Percentiles rank a stretch among this genome's conserved stretches.
phyloP scores from a whole-genome alignment of 35 echinoderm and acorn worm species.

The Ophiothrix spiculata region DNA sequence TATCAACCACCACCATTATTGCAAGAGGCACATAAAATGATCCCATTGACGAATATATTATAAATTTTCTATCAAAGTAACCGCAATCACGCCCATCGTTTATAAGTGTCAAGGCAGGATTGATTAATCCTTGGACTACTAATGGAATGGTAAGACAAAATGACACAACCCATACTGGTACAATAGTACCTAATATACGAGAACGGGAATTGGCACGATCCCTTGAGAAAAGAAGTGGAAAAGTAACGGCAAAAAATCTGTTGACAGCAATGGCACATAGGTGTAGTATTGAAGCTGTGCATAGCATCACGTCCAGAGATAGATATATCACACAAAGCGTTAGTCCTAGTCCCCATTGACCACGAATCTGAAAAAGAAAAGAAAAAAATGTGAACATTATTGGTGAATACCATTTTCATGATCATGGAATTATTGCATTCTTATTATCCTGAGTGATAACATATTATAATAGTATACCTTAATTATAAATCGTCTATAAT shows the following conservation, averaged over 20 bases:
- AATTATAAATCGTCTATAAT: no score
- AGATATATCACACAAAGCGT: slow-evolving; percentile 83
- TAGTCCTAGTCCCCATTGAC: slow-evolving; percentile 83
- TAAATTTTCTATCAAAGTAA: slow-evolving; percentile 90
- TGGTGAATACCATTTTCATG: no score
- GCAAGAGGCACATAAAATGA: slow-evolving; percentile 95
- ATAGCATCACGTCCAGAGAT: slow-evolving; percentile 86
- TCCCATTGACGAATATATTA: slow-evolving; percentile 97
- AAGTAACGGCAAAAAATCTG: slow-evolving; percentile 93
- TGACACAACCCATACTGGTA: slow-evolving; percentile 92
- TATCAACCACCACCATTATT: slow-evolving; percentile 93
- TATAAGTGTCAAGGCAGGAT: slow-evolving; percentile 67
- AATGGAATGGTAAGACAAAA: slow-evolving; percentile 70
- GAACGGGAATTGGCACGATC: slow-evolving; percentile 83
- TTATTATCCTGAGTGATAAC: no score
- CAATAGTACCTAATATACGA: slow-evolving; percentile 89
- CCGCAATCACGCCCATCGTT: slow-evolving; percentile 75
- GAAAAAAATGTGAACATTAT: no score
- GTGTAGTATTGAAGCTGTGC: slow-evolving; percentile 96
- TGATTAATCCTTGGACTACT: slow-evolving; percentile 70
- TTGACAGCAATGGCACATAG: slow-evolving; percentile 98
- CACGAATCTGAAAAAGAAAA: slow-evolving; percentile 66
- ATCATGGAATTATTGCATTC: no score
- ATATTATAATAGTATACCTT: no score
- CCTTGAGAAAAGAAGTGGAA: slow-evolving; percentile 90